These are phyloP conservation scores for Latrodectus elegans DNA, from an alignment of 2,888 invertebrate genomes.

Conservation along the genomic window DNA sequence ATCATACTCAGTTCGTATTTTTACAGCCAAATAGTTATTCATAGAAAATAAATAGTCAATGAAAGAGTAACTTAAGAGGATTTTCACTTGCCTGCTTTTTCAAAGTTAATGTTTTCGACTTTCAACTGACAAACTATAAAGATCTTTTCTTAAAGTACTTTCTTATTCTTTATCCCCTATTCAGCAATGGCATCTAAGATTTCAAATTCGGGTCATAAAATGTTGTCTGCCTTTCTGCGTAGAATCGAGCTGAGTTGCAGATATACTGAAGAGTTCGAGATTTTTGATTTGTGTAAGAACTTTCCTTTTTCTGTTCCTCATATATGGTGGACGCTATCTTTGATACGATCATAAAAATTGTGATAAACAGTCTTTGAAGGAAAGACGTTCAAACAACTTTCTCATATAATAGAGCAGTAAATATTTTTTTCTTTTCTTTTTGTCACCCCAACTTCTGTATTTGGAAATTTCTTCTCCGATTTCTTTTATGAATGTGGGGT, in stretches of 20 bases:
- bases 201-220: constrained; percentile 2
- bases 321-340: constrained; percentile 31
- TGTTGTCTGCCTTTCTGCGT: neutral
- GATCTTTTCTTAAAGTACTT: neutral
- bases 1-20: no score
- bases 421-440: constrained; percentile 18
- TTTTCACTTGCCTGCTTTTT: no score
- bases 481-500: constrained; percentile 7
- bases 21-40: no score
- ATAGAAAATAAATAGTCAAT: no score
- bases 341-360: constrained; percentile 29
- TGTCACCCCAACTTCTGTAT: constrained; percentile 5
- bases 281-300: constrained; percentile 39
- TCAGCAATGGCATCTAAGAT: neutral
- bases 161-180: neutral
- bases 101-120: no score
- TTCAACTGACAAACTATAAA: neutral
- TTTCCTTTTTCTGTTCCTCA: constrained; percentile 6
- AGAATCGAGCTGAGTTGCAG: neutral
- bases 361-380: constrained; percentile 37
- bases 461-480: neutral
- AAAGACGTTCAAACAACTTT: constrained; percentile 51
- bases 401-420: constrained; percentile 39
- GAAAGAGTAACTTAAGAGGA: no score
- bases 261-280: constrained; percentile 6